Conservation (phyloP, 2,113 vertebrate species). For the Amphiprion percula region DNA sequence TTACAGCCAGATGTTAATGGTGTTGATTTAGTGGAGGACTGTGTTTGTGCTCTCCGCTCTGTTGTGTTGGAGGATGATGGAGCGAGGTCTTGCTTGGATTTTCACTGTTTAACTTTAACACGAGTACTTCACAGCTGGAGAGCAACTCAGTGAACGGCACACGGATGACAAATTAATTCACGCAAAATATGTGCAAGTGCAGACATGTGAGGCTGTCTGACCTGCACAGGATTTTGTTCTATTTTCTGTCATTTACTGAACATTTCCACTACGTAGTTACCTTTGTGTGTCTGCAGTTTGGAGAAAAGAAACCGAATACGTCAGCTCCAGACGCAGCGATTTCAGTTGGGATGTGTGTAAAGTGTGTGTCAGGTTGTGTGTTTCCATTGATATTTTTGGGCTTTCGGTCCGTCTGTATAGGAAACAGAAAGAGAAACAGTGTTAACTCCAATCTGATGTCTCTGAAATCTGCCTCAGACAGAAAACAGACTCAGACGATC, state of each 20-base stretch:
- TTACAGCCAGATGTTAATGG: constrained; percentile 29
- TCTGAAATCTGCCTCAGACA: constrained; percentile 56
- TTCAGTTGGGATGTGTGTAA: not conserved
- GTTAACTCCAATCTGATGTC: constrained; percentile 58
- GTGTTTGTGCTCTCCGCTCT: constrained; percentile 55
- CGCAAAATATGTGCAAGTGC: constrained; percentile 13
- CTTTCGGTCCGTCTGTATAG: constrained; percentile 44
- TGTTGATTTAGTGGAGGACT: constrained; percentile 56
- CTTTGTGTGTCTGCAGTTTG: not conserved
- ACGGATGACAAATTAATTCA: constrained; percentile 21
- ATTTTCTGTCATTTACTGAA: too few species aligned
- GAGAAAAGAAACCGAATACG: not conserved
- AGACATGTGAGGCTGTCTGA: not conserved
- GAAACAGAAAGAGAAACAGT: constrained; percentile 64
- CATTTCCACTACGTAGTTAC: too few species aligned
- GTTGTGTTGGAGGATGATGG: constrained; percentile 56
- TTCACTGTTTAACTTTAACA: constrained; percentile 73
- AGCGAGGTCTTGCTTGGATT: constrained; percentile 62
- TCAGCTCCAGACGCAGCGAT: not conserved
- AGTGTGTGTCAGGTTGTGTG: not conserved
- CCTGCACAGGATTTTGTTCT: too few species aligned
- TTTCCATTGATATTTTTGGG: constrained; percentile 16
- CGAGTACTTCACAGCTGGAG: constrained; percentile 37
- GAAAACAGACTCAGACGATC: constrained; percentile 68
- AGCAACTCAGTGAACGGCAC: constrained; percentile 33